phyloP scores from a whole-genome alignment of 1,140 invertebrate genomes.

The Heliconius hermathena region DNA sequence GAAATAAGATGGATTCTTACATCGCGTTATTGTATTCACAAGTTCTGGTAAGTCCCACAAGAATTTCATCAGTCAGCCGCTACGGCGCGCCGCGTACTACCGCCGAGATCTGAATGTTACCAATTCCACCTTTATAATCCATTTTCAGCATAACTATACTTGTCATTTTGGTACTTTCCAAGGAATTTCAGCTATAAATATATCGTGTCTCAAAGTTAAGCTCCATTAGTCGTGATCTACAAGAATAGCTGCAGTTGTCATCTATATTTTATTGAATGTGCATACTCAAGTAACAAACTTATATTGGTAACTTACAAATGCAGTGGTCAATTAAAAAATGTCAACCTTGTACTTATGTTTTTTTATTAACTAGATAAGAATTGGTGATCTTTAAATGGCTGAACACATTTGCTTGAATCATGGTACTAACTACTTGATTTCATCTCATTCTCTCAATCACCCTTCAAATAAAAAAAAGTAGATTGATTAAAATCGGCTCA shows the following conservation, averaged over 20 bases:
- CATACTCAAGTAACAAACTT: neutral
- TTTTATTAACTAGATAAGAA: too few relatives aligned
- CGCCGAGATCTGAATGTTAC: neutral
- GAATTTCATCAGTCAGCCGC: conserved; percentile 23
- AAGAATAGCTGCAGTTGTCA: neutral
- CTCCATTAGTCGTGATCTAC: neutral
- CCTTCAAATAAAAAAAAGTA: too few relatives aligned
- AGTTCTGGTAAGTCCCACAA: conserved; percentile 17
- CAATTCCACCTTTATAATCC: conserved; percentile 16
- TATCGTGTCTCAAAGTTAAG: neutral
- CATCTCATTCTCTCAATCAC: too few relatives aligned
- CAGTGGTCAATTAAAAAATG: too few relatives aligned
- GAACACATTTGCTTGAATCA: too few relatives aligned
- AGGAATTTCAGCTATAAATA: neutral
- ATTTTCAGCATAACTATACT: conserved; percentile 1
- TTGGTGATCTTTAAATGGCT: too few relatives aligned
- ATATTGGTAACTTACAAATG: neutral
- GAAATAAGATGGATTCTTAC: neutral
- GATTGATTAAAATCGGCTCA: too few relatives aligned
- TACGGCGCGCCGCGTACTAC: neutral
- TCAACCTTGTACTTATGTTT: too few relatives aligned
- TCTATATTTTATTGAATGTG: neutral
- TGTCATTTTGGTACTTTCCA: neutral
- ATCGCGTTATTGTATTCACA: conserved; percentile 5
- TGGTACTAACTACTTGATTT: too few relatives aligned